These are phyloP conservation scores for Elephas maximus DNA, from an alignment of 2,113 vertebrate species.

Conservation along the genomic window DNA sequence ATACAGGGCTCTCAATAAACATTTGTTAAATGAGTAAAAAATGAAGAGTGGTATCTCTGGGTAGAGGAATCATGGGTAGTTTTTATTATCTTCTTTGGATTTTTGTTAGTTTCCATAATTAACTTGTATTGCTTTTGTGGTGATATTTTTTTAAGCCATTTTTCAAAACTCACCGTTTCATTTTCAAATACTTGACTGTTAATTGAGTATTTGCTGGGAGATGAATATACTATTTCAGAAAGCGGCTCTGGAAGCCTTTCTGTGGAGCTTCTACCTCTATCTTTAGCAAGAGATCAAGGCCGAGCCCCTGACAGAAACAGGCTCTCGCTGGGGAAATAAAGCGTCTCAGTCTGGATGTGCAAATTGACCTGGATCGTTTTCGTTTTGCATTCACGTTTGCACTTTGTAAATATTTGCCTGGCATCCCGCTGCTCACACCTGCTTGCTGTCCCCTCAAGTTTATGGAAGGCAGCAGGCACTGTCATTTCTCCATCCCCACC, in stretches of 20 bases:
- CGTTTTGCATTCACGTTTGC: slow-evolving; percentile 76
- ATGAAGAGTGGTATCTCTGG: not conserved
- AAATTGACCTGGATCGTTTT: slow-evolving; percentile 77
- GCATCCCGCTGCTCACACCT: slow-evolving; percentile 80
- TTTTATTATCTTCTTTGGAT: not conserved
- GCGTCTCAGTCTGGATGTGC: slow-evolving; percentile 62
- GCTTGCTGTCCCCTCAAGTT: slow-evolving; percentile 77
- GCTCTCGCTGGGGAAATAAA: slow-evolving; percentile 79
- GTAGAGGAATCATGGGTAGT: not conserved
- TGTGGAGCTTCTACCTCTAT: not conserved
- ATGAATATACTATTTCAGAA: not conserved
- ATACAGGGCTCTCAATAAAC: not conserved
- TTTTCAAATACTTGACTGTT: not conserved
- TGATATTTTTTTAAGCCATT: not conserved
- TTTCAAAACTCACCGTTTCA: not conserved
- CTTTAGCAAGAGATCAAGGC: slow-evolving; percentile 67
- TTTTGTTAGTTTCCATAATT: slow-evolving; percentile 34
- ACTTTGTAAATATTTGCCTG: slow-evolving; percentile 85
- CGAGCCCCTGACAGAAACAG: not conserved
- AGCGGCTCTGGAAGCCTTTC: not conserved
- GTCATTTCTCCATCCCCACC: slow-evolving; percentile 67
- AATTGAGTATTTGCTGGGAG: not conserved
- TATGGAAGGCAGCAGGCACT: slow-evolving; percentile 66
- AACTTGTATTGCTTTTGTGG: slow-evolving; percentile 1
- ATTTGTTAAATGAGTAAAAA: not conserved